Percentiles rank a stretch among this genome's conserved stretches.
phyloP scores from a whole-genome alignment of 2,797 vertebrate genomes.

The Saxicola maurus region DNA sequence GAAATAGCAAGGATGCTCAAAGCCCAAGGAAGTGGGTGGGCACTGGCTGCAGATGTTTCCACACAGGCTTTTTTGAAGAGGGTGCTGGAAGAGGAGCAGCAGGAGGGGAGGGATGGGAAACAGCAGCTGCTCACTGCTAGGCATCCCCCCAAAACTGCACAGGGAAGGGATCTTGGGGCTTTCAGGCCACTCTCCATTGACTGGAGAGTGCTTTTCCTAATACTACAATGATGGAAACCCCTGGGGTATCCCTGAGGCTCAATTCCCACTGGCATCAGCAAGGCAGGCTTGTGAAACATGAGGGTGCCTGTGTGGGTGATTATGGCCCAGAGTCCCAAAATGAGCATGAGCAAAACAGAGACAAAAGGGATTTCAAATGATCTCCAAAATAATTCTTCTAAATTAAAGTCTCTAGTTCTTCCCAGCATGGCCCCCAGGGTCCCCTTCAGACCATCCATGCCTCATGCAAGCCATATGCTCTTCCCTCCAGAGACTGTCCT shows the following conservation, averaged over 20 bases:
- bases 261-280: background rate
- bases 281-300: background rate
- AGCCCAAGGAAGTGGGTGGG: background rate
- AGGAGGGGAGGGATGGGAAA: background rate
- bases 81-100: background rate
- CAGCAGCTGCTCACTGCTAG: background rate
- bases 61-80: background rate
- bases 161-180: background rate
- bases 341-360: background rate
- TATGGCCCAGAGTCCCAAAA: background rate
- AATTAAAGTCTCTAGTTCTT: background rate
- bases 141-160: background rate
- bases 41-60: fast-evolving
- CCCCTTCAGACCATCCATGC: background rate
- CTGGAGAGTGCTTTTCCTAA: background rate
- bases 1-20: background rate
- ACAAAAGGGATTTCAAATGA: background rate
- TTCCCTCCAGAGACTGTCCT: background rate
- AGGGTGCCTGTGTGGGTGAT: background rate
- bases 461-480: fast-evolving
- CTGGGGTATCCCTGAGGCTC: background rate
- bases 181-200: background rate
- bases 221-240: background rate
- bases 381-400: background rate
- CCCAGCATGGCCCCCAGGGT: background rate